Conservation (phyloP, 2,797 vertebrate species). For the Lemur catta region DNA sequence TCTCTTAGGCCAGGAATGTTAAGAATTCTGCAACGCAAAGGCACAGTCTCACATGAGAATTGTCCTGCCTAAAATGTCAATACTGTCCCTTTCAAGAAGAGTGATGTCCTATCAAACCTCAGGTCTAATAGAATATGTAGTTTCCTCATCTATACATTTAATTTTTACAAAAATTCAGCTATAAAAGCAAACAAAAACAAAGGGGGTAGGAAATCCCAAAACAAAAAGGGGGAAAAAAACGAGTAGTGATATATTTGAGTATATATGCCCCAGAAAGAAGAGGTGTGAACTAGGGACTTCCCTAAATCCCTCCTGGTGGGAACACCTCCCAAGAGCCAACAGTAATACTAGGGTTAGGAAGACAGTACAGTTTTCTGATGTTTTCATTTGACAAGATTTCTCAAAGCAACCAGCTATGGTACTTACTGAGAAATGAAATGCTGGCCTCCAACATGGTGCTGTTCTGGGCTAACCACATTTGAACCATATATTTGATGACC, state of each 20-base stretch:
- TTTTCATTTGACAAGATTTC: neutral
- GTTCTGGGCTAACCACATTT: neutral
- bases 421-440: neutral
- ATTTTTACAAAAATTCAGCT: conserved; percentile 20
- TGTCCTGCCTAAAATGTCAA: neutral
- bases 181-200: neutral
- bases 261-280: neutral
- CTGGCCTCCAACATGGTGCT: neutral
- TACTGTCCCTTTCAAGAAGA: neutral
- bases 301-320: neutral
- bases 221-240: neutral
- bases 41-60: neutral
- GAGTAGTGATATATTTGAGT: neutral
- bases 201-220: neutral
- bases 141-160: neutral
- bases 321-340: neutral
- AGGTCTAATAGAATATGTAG: neutral
- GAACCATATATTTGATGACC: neutral
- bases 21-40: neutral
- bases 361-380: neutral
- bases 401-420: neutral
- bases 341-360: neutral
- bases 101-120: neutral
- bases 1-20: neutral
- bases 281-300: neutral